Conservation (phyloP, 2,888 invertebrate species). For the Smittia aterrima region DNA sequence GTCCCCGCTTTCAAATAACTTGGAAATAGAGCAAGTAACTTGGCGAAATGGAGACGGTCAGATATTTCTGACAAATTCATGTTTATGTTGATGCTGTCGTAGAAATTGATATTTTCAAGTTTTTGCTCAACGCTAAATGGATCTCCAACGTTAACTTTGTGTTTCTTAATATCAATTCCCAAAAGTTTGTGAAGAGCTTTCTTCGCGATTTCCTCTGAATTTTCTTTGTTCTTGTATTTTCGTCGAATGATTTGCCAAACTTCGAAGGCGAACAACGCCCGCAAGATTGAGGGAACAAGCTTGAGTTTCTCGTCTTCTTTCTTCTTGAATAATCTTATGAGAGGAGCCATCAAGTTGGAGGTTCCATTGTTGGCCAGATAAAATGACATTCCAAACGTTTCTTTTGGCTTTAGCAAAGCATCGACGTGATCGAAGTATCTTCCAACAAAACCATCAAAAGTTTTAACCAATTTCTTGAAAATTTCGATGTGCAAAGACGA, state of each 20-base stretch:
- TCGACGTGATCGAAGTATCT: background rate
- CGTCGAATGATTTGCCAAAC: slow-evolving; percentile 4
- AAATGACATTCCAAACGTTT: background rate
- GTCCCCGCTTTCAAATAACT: background rate
- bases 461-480: background rate
- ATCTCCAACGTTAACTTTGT: no score
- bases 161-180: no score
- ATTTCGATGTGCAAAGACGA: background rate
- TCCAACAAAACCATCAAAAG: background rate
- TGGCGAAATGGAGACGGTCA: no score
- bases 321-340: background rate
- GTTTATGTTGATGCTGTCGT: no score
- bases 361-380: background rate
- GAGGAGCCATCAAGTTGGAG: background rate
- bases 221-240: background rate
- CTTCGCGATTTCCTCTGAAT: no score
- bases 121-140: no score
- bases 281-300: background rate
- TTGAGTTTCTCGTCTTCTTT: background rate
- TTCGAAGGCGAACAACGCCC: background rate
- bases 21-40: no score
- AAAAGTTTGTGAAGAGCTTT: no score
- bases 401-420: background rate
- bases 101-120: no score
- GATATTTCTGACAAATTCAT: no score